Percentiles rank a stretch among this genome's conserved stretches.
These are phyloP conservation scores for Spilogale gracilis DNA, from an alignment of 2,113 vertebrate genomes.

Conservation along the genomic window DNA sequence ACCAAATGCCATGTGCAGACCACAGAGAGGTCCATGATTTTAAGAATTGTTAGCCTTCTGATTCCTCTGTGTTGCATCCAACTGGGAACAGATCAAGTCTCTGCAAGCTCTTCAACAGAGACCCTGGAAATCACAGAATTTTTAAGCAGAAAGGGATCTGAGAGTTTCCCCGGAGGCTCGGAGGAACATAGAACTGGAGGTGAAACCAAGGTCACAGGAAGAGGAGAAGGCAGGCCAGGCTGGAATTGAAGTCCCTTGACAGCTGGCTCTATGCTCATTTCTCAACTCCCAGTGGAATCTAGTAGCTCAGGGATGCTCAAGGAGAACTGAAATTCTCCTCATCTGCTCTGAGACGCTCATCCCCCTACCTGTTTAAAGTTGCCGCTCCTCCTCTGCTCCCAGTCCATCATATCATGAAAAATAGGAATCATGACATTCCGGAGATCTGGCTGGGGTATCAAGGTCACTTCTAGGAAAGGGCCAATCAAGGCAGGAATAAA, in stretches of 20 bases:
- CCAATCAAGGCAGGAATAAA: slow-evolving; percentile 99
- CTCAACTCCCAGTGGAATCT: background rate
- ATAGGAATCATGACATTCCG: slow-evolving; percentile 99
- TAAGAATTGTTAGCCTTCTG: slow-evolving; percentile 64
- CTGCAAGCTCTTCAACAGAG: slow-evolving; percentile 52
- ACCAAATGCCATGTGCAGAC: slow-evolving; percentile 34
- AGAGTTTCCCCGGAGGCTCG: background rate
- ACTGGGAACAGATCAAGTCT: slow-evolving; percentile 36
- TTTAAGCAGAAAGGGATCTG: slow-evolving; percentile 30
- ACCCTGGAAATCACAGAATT: background rate
- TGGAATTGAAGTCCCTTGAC: background rate
- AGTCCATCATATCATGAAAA: slow-evolving; percentile 99
- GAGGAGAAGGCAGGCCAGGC: background rate
- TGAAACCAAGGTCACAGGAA: background rate
- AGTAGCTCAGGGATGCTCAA: background rate
- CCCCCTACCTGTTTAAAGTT: slow-evolving; percentile 97
- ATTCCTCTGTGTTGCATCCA: slow-evolving; percentile 26
- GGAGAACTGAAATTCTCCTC: background rate
- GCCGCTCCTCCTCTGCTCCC: slow-evolving; percentile 97
- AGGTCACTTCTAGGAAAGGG: slow-evolving; percentile 98
- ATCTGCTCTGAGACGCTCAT: background rate
- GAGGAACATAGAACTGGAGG: background rate
- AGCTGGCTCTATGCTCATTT: background rate
- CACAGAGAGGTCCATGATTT: slow-evolving; percentile 7
- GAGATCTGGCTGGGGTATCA: slow-evolving; percentile 98